Evolutionary conservation across 2,797 vertebrate genomes (phyloP), one percentile per base, ranked within the genome.

Genomic region (Emydoidea blandingii): DNA sequence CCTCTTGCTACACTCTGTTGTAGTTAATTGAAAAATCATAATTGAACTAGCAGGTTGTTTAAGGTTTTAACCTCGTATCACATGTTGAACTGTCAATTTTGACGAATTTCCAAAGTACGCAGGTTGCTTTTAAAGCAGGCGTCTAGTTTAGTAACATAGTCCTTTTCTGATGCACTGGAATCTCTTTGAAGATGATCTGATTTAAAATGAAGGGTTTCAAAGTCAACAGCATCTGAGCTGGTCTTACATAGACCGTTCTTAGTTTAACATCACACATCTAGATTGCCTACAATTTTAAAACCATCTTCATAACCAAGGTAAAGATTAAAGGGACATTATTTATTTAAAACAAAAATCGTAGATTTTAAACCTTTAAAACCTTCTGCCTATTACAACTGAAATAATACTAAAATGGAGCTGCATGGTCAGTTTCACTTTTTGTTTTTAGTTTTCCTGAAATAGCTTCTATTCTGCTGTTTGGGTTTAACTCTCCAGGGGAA

Each of bases 71-170:
- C 89, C 82, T 25, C 5, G 0, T 15, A 27, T 19, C 3, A 5
- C 76, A 5, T 5, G 10, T 49, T 16, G 88, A 65, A 27, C 65
- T 50, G 85, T 65, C 44, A 2, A 4, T 88, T 47, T 62, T 81
- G 87, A 87, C 25, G 6, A 27, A 78, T 81, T 81, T 53, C 84
- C 65, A 41, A 47, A 49, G 47, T 8, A 81, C 0, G 3, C 0
- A 2, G 41, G 29, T 50, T 18, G 76, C 79, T 12, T 23, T 18
- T 76, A 49, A 3, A 59, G 7, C 87, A 65, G 74, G 29, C 2
- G 8, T 78, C 34, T 2, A 76, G 7, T 5, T 34, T n/a, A 9
- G 1, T 5, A 2, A 27, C 62, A 0, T 1, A 49, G 74, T 78
- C 2, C 83, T 95, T 89, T 91, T 86, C 91, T 83, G 6, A 1